phyloP scores from a whole-genome alignment of 2,888 invertebrate genomes.

The Cosmopolites sordidus region DNA sequence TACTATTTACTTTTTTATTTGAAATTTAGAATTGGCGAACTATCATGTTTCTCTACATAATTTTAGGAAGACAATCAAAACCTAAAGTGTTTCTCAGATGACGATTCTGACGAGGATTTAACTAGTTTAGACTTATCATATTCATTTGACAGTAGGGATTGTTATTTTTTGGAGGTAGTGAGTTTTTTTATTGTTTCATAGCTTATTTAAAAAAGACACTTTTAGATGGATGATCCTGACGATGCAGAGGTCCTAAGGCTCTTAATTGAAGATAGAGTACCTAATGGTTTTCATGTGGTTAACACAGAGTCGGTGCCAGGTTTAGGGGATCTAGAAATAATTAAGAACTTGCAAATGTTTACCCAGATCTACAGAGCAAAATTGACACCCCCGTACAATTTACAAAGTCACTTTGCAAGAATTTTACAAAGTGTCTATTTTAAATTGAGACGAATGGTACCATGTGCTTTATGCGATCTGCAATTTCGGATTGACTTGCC shows the following conservation, averaged over 20 bases:
- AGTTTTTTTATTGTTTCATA: neutral
- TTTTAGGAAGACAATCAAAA: slow-evolving; percentile 41
- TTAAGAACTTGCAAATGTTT: slow-evolving; percentile 75
- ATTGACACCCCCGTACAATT: slow-evolving; percentile 50
- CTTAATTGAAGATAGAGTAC: slow-evolving; percentile 69
- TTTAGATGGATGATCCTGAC: slow-evolving; percentile 74
- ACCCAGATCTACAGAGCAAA: slow-evolving; percentile 75
- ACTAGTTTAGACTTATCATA: slow-evolving; percentile 62
- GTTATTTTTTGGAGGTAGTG: slow-evolving; percentile 69
- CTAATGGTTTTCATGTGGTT: slow-evolving; percentile 73
- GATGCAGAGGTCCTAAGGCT: slow-evolving; percentile 72
- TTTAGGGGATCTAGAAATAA: slow-evolving; percentile 61
- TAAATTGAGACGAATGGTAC: slow-evolving; percentile 82
- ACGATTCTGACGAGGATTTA: slow-evolving; percentile 65
- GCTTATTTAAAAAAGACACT: slow-evolving; percentile 1
- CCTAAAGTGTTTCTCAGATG: slow-evolving; percentile 52
- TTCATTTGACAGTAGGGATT: slow-evolving; percentile 67
- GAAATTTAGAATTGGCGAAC: too few species aligned
- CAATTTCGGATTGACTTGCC: slow-evolving; percentile 81
- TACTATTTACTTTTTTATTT: too few species aligned
- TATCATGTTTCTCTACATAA: too few species aligned
- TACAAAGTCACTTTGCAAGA: slow-evolving; percentile 51
- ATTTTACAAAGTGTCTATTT: slow-evolving; percentile 76
- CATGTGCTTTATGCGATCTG: slow-evolving; percentile 79
- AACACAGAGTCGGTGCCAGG: slow-evolving; percentile 76